Conservation (phyloP, 2,888 invertebrate species). For the Coenonympha glycerion region DNA sequence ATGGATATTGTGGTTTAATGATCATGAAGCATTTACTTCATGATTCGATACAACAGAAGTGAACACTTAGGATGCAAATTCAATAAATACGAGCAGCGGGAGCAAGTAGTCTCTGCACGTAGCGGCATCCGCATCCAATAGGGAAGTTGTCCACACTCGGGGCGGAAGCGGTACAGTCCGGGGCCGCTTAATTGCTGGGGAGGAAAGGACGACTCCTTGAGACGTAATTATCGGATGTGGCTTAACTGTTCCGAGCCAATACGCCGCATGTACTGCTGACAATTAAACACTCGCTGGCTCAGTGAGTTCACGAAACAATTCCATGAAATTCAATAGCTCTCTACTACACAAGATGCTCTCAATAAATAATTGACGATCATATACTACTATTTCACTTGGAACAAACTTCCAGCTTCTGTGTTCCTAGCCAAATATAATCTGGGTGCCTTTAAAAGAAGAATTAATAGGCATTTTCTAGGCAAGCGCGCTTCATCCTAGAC, state of each 20-base stretch:
- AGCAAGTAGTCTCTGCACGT: not conserved
- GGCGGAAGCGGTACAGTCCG: not conserved
- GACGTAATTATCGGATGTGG: constrained; percentile 2
- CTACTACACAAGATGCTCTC: too few species aligned
- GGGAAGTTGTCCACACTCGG: not conserved
- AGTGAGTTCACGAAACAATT: not conserved
- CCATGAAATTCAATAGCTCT: not conserved
- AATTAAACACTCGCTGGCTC: not conserved
- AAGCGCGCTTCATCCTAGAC: too few species aligned
- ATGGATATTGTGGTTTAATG: too few species aligned
- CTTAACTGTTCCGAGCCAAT: not conserved
- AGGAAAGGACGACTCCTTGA: not conserved
- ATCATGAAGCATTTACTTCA: too few species aligned
- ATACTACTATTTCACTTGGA: too few species aligned
- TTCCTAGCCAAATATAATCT: too few species aligned
- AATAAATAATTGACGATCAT: too few species aligned
- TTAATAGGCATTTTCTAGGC: too few species aligned
- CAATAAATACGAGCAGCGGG: not conserved
- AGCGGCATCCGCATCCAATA: not conserved
- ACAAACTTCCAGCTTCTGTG: too few species aligned
- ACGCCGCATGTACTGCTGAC: not conserved
- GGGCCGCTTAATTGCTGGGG: not conserved
- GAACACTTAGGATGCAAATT: not conserved
- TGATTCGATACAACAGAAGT: too few species aligned
- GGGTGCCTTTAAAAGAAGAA: too few species aligned